Percentiles rank a stretch among this genome's conserved stretches.
Evolutionary conservation across 2,888 invertebrate species (phyloP).

Genomic region (Scaptomyza reducta): DNA sequence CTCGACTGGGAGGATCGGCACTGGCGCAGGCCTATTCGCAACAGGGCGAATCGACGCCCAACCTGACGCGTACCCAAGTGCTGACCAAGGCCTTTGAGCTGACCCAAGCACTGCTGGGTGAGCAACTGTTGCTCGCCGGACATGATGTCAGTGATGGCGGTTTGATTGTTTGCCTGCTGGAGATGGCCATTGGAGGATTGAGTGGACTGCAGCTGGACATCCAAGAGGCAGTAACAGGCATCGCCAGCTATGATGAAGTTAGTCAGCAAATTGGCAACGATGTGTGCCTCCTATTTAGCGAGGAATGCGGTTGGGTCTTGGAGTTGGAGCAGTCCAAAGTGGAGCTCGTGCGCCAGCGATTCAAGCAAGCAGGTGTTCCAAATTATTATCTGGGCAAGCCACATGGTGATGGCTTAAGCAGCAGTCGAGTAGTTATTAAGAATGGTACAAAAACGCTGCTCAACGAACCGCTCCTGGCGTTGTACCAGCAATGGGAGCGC

Average conservation of each 20-base stretch:
- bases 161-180: conserved; percentile 93
- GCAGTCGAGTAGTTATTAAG: conserved; percentile 66
- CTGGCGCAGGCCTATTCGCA: conserved; percentile 95
- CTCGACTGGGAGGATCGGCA: conserved; percentile 95
- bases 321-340: conserved; percentile 88
- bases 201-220: conserved; percentile 90
- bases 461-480: conserved; percentile 87
- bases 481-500: conserved; percentile 96
- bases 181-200: conserved; percentile 98
- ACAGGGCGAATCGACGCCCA: conserved; percentile 91
- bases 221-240: conserved; percentile 83
- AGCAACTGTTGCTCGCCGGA: conserved; percentile 87
- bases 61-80: conserved; percentile 89
- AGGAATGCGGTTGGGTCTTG: conserved; percentile 94
- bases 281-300: conserved; percentile 90
- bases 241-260: conserved; percentile 63
- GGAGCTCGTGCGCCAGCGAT: conserved; percentile 87
- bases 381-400: conserved; percentile 89
- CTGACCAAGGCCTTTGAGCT: conserved; percentile 91
- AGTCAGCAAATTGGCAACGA: conserved; percentile 83
- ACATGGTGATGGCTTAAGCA: conserved; percentile 87
- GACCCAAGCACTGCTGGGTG: conserved; percentile 93
- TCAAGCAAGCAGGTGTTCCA: conserved; percentile 86
- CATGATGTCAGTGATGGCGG: conserved; percentile 99
- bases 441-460: conserved; percentile 84